Evolutionary conservation across 1,140 invertebrate species (phyloP), one percentile per base, ranked within the genome.

Genomic region (Eumaeus atala): DNA sequence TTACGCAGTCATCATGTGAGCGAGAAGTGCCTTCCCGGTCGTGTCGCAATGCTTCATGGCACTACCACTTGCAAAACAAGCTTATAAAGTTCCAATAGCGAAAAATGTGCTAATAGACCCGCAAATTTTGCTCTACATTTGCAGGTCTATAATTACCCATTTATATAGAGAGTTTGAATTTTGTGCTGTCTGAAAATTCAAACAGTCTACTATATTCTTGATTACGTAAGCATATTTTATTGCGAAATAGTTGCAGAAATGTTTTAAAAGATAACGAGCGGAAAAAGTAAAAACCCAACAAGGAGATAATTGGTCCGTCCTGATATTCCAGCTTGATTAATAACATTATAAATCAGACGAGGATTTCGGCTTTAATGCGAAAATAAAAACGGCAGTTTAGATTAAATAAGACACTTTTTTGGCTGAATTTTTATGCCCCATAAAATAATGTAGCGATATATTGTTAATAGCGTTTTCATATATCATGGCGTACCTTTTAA

Each of bases 311-410:
- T 70, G 67, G 64, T 58, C 61, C n/a, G 57, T 57, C 42, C 61
- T 70, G 67, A 70, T 67, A 70, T 70, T 70, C 60, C 67, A 70
- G 67, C 62, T 62, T 70, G 67, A 70, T 70, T 64, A 66, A 70
- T 70, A 66, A 66, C 64, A 67, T 64, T 64, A 70, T 70, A 70
- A 70, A 70, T 70, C 64, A 67, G 61, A 35, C n/a, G 52, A 38
- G 44, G 60, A 62, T 66, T 59, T 61, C 59, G 59, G 61, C 47
- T 54, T 63, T 69, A 66, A 66, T 66, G 67, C 52, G 61, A 66
- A 66, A 66, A 66, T 66, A 70, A 70, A 70, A 70, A 66, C 57
- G 59, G 67, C 50, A 64, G 62, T 69, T 69, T 64, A 69, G 67
- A 69, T 66, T 60, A 61, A 66, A 59, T 57, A 66, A 68, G 63